Evolutionary conservation across 2,113 vertebrate species (phyloP).

Genomic region (Pollachius pollachius): DNA sequence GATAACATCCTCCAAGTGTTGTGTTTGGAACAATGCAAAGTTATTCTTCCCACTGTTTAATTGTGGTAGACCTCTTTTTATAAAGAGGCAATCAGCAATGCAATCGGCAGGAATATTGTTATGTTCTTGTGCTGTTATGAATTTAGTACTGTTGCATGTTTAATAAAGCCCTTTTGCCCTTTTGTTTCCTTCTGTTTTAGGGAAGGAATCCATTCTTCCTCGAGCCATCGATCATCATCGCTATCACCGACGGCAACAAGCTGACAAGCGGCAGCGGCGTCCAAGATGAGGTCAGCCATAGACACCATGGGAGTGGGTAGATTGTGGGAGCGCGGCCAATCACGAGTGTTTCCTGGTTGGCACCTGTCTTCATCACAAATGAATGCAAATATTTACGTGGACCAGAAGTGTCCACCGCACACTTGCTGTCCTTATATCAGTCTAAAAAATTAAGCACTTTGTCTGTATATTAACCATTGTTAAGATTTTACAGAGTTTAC

Average conservation of each 20-base stretch:
- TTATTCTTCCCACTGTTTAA: no score
- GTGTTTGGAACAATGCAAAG: no score
- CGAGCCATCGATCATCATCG: constrained; percentile 90
- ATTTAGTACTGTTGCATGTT: neutral
- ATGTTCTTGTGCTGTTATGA: no score
- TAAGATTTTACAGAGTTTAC: no score
- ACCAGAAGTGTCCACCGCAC: constrained; percentile 4
- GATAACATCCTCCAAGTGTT: no score
- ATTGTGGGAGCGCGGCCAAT: constrained; percentile 6
- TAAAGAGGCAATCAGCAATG: no score
- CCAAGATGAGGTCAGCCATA: constrained; percentile 86
- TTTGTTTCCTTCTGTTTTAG: constrained; percentile 54
- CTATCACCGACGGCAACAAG: constrained; percentile 92
- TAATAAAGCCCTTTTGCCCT: neutral
- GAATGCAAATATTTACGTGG: constrained; percentile 2
- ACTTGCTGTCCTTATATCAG: no score
- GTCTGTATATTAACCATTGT: neutral
- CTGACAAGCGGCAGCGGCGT: constrained; percentile 84
- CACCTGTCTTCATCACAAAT: neutral
- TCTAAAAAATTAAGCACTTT: no score
- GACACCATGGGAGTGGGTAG: neutral
- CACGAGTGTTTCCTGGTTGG: constrained; percentile 1
- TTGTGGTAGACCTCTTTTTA: no score
- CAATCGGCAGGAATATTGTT: no score
- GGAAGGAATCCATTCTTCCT: constrained; percentile 93